Evolutionary conservation across 2,113 vertebrate genomes (phyloP).

Genomic region (Anhinga rufa): DNA sequence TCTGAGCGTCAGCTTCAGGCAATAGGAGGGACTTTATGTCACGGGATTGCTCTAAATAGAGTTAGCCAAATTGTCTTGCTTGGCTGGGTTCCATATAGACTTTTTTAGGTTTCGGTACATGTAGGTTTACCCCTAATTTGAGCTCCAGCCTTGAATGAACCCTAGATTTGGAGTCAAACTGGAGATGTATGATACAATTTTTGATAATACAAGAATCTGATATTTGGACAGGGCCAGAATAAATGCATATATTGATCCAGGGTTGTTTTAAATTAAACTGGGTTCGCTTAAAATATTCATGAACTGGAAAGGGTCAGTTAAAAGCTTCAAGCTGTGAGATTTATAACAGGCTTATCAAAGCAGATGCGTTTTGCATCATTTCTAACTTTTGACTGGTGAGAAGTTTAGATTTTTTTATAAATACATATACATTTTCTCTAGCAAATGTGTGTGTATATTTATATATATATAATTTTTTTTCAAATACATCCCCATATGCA

Average conservation of each 20-base stretch:
- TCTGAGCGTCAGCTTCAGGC: neutral
- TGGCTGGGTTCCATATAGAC: neutral
- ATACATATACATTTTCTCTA: conserved; percentile 56
- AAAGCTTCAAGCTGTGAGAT: conserved; percentile 54
- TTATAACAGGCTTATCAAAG: conserved; percentile 55
- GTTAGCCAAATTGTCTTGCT: neutral
- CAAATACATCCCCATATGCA: conserved; percentile 66
- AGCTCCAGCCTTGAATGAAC: conserved; percentile 31
- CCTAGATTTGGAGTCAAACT: conserved; percentile 11
- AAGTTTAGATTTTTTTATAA: conserved; percentile 63
- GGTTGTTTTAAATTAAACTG: conserved; percentile 61
- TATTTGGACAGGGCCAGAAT: conserved; percentile 23
- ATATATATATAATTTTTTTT: conserved; percentile 57
- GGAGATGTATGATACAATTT: neutral
- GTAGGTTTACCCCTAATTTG: conserved; percentile 17
- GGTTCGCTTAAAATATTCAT: conserved; percentile 54
- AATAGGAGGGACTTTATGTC: neutral
- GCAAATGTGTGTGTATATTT: conserved; percentile 68
- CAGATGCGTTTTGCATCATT: conserved; percentile 62
- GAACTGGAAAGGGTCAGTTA: conserved; percentile 56
- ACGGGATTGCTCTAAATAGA: neutral
- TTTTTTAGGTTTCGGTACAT: neutral
- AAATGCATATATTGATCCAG: conserved; percentile 60
- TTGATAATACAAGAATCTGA: conserved; percentile 27
- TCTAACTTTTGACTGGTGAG: conserved; percentile 61